Conservation (phyloP, 2,888 invertebrate genomes). For the Drosophila hawaiiensis region DNA sequence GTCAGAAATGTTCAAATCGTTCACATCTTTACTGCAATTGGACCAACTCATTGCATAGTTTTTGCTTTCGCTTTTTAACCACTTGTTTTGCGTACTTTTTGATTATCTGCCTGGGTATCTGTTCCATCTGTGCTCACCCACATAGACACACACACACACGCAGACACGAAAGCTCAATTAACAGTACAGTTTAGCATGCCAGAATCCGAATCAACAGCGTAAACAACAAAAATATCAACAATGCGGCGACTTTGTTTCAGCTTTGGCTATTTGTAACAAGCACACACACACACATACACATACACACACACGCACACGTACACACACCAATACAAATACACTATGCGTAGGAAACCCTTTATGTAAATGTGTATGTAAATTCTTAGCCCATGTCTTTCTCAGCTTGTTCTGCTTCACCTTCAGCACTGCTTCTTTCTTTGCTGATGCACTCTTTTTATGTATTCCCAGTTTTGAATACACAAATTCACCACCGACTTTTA, state of each 20-base stretch:
- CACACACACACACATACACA: too few relatives aligned
- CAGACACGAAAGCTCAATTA: conserved; percentile 55
- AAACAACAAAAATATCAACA: conserved; percentile 46
- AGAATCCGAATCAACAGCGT: conserved; percentile 31
- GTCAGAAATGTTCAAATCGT: neutral
- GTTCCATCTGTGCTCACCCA: conserved; percentile 45
- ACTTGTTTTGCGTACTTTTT: conserved; percentile 18
- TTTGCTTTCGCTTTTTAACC: neutral
- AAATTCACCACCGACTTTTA: conserved; percentile 54
- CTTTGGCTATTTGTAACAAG: conserved; percentile 11
- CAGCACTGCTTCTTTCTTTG: neutral
- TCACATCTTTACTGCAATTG: conserved; percentile 3
- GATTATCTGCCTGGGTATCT: conserved; percentile 44
- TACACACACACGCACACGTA: too few relatives aligned
- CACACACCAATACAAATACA: neutral
- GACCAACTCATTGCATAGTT: neutral
- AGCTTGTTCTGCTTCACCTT: conserved; percentile 9
- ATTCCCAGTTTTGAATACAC: conserved; percentile 32
- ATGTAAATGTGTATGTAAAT: conserved; percentile 18
- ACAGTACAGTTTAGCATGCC: conserved; percentile 44
- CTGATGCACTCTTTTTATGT: conserved; percentile 19
- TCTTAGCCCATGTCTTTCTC: conserved; percentile 13
- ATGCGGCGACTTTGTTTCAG: conserved; percentile 49
- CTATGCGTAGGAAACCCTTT: conserved; percentile 10
- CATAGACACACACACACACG: conserved; percentile 20